Evolutionary conservation across 2,888 invertebrate genomes (phyloP).

Genomic region (Leistus spinibarbis): DNA sequence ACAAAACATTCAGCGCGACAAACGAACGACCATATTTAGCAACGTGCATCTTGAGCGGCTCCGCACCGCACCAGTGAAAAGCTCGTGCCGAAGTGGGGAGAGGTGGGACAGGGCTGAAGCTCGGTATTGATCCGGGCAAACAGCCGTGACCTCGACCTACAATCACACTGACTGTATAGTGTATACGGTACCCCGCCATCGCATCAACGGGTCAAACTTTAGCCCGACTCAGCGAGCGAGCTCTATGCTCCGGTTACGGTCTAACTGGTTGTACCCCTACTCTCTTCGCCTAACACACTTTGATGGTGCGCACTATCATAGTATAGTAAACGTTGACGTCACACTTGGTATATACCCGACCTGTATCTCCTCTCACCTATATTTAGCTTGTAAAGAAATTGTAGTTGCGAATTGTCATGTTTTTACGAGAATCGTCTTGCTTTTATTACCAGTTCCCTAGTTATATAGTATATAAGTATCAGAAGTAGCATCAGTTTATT

Average conservation of each 20-base stretch:
- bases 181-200: slow-evolving; percentile 43
- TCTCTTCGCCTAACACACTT: not conserved
- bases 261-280: not conserved
- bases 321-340: slow-evolving; percentile 26
- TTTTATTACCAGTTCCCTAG: not conserved
- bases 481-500: no score
- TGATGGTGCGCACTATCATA: slow-evolving; percentile 1
- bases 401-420: no score
- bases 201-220: slow-evolving; percentile 49
- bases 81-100: not conserved
- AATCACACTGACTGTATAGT: slow-evolving; percentile 46
- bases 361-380: not conserved
- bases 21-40: not conserved
- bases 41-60: not conserved
- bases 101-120: not conserved
- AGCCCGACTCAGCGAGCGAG: slow-evolving; percentile 22
- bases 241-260: not conserved
- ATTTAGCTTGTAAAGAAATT: not conserved
- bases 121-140: slow-evolving; percentile 50
- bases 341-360: not conserved
- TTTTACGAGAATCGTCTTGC: no score
- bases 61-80: not conserved
- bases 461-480: no score
- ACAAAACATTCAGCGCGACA: not conserved
- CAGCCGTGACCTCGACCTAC: slow-evolving; percentile 55